Conservation (phyloP, 1,140 invertebrate genomes). For the Sinonovacula constricta region DNA sequence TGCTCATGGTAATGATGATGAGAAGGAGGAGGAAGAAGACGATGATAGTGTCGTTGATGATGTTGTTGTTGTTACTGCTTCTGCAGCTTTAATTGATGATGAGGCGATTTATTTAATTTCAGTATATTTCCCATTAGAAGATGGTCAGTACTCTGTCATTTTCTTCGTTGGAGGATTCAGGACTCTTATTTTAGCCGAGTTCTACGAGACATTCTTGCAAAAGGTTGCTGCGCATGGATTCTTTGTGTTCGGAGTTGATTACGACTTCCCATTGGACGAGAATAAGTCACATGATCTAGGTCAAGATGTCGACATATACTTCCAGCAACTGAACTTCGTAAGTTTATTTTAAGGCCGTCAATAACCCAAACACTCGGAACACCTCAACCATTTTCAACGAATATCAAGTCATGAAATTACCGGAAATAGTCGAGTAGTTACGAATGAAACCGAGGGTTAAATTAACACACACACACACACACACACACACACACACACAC, state of each 20-base stretch:
- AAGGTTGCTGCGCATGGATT: conserved; percentile 66
- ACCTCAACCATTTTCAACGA: too few relatives aligned
- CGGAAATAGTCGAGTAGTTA: too few relatives aligned
- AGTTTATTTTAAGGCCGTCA: too few relatives aligned
- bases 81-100: not conserved
- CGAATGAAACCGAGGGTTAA: too few relatives aligned
- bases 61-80: not conserved
- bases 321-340: conserved; percentile 31
- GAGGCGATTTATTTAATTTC: conserved; percentile 37
- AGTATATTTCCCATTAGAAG: conserved; percentile 60
- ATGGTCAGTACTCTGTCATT: conserved; percentile 56
- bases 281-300: not conserved
- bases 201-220: conserved; percentile 53
- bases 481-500: too few relatives aligned
- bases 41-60: not conserved
- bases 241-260: conserved; percentile 64
- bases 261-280: conserved; percentile 51
- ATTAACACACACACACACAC: too few relatives aligned
- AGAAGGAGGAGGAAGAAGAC: too few relatives aligned
- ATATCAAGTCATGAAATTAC: too few relatives aligned
- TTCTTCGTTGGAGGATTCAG: conserved; percentile 63
- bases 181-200: conserved; percentile 51
- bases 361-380: too few relatives aligned
- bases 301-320: conserved; percentile 20
- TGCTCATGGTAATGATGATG: too few relatives aligned